phyloP scores from a whole-genome alignment of 2,113 vertebrate species.

The Psittacara wagleri region DNA sequence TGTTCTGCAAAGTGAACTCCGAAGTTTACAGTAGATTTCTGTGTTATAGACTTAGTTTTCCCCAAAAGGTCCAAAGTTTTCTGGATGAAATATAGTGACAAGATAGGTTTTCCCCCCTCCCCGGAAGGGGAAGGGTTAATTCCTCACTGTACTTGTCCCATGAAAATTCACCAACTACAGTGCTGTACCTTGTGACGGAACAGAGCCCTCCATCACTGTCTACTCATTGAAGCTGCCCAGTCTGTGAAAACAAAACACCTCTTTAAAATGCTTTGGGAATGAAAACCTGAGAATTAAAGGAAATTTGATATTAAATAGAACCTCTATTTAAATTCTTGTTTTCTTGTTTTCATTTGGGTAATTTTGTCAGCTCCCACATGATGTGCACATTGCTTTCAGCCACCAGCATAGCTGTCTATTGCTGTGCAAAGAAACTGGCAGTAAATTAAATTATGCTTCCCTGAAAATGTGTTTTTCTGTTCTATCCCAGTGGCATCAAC shows the following conservation, averaged over 20 bases:
- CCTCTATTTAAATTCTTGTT: background rate
- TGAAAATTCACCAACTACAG: background rate
- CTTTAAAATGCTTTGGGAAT: background rate
- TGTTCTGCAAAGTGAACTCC: background rate
- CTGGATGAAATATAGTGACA: background rate
- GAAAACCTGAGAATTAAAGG: background rate
- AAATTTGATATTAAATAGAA: background rate
- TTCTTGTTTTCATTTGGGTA: background rate
- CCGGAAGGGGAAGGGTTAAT: background rate
- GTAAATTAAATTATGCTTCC: background rate
- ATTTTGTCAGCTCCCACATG: background rate
- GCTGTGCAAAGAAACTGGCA: background rate
- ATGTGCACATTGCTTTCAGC: background rate
- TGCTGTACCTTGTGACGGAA: accelerated
- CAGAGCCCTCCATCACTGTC: background rate
- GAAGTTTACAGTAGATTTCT: background rate
- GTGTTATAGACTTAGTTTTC: background rate
- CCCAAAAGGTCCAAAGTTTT: background rate
- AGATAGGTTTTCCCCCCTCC: background rate
- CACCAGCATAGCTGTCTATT: background rate
- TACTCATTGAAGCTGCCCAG: background rate
- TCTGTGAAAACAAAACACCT: background rate
- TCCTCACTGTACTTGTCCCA: background rate
- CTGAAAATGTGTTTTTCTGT: background rate
- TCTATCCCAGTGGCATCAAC: background rate